A percentile compares a stretch with the other conserved stretches of the same genome.
These are phyloP conservation scores for Drosophila merina DNA, from an alignment of 2,888 invertebrate genomes.

Conservation along the genomic window DNA sequence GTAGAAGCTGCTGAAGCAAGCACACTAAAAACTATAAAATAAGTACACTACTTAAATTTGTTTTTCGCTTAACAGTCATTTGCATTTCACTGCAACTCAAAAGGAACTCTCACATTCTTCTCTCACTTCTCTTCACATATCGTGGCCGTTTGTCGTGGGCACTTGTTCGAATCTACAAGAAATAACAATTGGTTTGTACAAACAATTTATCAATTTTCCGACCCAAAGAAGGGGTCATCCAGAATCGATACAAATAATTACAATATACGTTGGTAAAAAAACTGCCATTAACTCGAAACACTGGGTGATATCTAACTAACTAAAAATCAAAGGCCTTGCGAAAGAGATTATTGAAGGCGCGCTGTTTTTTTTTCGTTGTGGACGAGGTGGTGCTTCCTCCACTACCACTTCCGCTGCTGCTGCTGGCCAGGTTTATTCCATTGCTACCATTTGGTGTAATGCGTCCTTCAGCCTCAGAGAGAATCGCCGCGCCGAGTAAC, in stretches of 20 bases:
- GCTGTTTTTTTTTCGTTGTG: conserved; percentile 85
- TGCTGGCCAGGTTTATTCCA: conserved; percentile 51
- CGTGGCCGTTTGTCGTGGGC: background rate
- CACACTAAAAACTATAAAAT: conserved; percentile 34
- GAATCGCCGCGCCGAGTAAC: conserved; percentile 80
- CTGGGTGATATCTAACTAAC: conserved; percentile 20
- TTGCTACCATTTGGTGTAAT: conserved; percentile 54
- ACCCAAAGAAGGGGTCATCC: background rate
- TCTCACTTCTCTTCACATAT: conserved; percentile 7
- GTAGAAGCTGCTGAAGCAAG: conserved; percentile 17
- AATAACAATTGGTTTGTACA: conserved; percentile 26
- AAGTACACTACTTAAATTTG: conserved; percentile 46
- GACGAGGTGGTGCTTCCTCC: conserved; percentile 79
- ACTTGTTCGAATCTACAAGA: conserved; percentile 6
- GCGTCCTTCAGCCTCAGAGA: conserved; percentile 63
- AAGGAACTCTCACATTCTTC: conserved; percentile 63
- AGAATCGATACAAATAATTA: conserved; percentile 1
- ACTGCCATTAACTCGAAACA: conserved; percentile 17
- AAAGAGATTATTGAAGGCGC: conserved; percentile 90
- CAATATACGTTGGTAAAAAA: conserved; percentile 11
- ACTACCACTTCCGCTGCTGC: conserved; percentile 75
- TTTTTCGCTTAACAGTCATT: conserved; percentile 63
- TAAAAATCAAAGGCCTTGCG: conserved; percentile 90
- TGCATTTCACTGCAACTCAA: conserved; percentile 61
- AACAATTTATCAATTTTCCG: conserved; percentile 7